A percentile compares a stretch with the other conserved stretches of the same genome.
These are phyloP conservation scores for Lutraria lutraria DNA, from an alignment of 2,888 invertebrate species.

Conservation along the genomic window DNA sequence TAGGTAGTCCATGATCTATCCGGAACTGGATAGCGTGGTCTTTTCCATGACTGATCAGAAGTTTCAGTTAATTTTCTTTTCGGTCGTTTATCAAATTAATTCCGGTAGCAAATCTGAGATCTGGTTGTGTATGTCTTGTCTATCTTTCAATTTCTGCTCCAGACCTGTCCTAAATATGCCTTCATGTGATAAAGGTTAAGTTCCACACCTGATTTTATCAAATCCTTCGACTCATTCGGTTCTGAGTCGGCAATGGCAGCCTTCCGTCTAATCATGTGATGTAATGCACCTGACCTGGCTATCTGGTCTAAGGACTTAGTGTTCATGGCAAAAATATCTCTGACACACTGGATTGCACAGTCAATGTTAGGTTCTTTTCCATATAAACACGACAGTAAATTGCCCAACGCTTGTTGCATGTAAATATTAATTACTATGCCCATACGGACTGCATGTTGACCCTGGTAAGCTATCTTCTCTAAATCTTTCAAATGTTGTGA, in stretches of 20 bases:
- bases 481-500: conserved; percentile 38
- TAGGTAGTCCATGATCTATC: no score
- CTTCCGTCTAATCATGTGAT: conserved; percentile 56
- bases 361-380: no score
- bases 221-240: conserved; percentile 43
- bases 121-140: conserved; percentile 54
- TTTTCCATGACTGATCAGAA: no score
- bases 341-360: no score
- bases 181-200: conserved; percentile 46
- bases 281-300: no score
- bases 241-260: conserved; percentile 54
- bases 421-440: conserved; percentile 50
- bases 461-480: conserved; percentile 36
- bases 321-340: conserved; percentile 61
- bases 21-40: no score
- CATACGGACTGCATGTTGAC: conserved; percentile 54
- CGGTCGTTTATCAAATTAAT: no score
- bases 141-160: conserved; percentile 63
- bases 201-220: conserved; percentile 44
- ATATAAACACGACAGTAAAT: no score
- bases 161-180: conserved; percentile 63
- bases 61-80: no score
- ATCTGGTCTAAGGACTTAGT: conserved; percentile 59
- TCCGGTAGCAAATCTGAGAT: conserved; percentile 50
- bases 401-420: conserved; percentile 55